Evolutionary conservation across 1,140 invertebrate species (phyloP).

Genomic region (Brachionus rubens): DNA sequence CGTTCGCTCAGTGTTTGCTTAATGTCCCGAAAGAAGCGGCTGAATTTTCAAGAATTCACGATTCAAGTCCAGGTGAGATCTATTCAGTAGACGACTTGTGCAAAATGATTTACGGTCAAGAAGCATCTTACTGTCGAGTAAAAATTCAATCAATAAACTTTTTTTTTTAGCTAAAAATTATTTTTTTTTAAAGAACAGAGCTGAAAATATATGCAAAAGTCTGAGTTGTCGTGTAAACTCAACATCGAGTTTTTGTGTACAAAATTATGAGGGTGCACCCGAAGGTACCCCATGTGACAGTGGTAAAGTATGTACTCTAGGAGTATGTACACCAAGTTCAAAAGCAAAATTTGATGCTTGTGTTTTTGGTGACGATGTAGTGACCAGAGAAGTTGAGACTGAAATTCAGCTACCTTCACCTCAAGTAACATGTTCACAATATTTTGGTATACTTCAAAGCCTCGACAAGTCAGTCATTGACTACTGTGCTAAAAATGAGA

Average conservation of each 20-base stretch:
- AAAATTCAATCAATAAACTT: background rate
- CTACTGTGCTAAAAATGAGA: background rate
- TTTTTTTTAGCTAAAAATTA: background rate
- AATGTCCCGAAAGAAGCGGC: background rate
- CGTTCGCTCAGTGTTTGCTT: background rate
- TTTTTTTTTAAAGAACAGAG: background rate
- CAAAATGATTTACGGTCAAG: background rate
- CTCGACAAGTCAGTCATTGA: background rate
- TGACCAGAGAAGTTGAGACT: background rate
- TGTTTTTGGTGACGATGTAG: constrained; percentile 24
- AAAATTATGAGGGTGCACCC: background rate
- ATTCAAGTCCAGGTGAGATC: background rate
- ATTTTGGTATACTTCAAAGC: background rate
- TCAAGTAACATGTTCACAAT: background rate
- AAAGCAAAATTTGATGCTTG: background rate
- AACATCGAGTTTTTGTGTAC: background rate
- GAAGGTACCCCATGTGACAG: constrained; percentile 18
- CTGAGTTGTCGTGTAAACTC: background rate
- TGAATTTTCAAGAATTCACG: background rate
- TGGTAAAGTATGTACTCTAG: constrained; percentile 18
- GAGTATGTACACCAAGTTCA: background rate
- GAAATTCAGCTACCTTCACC: constrained; percentile 12
- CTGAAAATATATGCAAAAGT: background rate
- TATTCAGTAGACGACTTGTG: background rate
- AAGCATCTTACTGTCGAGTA: background rate